These are phyloP conservation scores for Heteropelma amictum DNA, from an alignment of 2,888 invertebrate species.

Conservation along the genomic window DNA sequence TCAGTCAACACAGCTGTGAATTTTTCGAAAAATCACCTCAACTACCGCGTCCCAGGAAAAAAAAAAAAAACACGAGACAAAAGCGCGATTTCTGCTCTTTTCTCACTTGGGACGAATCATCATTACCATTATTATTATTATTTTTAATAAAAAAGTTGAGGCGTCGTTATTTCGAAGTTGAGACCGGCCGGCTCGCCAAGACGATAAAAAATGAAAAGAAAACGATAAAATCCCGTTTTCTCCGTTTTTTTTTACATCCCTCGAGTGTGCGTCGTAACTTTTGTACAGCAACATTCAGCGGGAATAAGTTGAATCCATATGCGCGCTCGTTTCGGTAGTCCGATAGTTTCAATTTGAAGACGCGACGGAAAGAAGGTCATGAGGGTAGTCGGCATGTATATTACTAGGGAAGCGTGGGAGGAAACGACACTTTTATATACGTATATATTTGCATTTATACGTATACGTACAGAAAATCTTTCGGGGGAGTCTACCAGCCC, in stretches of 20 bases:
- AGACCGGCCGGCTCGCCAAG: neutral
- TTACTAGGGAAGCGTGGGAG: conserved; percentile 7
- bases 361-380: conserved; percentile 47
- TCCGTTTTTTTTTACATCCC: neutral
- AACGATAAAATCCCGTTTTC: neutral
- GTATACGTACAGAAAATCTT: conserved; percentile 9
- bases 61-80: neutral
- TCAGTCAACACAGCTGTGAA: too few relatives aligned
- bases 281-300: neutral
- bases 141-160: too few relatives aligned
- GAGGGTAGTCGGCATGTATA: conserved; percentile 24
- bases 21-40: too few relatives aligned
- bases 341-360: conserved; percentile 42
- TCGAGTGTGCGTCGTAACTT: neutral
- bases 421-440: conserved; percentile 17
- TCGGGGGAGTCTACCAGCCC: conserved; percentile 22
- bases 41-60: too few relatives aligned
- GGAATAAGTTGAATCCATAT: conserved; percentile 9
- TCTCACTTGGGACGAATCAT: too few relatives aligned
- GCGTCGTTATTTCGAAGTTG: too few relatives aligned
- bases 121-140: too few relatives aligned
- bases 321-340: neutral
- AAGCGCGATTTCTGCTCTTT: too few relatives aligned
- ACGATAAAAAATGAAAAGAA: neutral
- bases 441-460: neutral